phyloP scores from a whole-genome alignment of 2,113 vertebrate genomes.

The Bambusicola thoracicus region DNA sequence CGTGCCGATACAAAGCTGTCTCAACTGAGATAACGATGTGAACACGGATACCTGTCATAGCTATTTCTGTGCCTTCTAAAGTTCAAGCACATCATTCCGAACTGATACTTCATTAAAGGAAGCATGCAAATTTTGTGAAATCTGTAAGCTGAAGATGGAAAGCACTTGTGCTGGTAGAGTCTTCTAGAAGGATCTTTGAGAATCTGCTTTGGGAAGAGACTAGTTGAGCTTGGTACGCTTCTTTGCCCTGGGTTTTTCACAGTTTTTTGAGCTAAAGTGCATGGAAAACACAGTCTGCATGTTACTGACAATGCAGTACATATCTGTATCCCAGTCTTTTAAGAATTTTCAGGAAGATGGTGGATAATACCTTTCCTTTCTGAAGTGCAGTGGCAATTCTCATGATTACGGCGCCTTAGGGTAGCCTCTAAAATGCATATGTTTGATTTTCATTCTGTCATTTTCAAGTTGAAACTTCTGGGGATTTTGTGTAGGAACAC shows the following conservation, averaged over 20 bases:
- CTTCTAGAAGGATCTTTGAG: background rate
- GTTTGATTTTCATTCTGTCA: background rate
- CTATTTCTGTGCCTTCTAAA: constrained; percentile 18
- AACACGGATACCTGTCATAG: constrained; percentile 28
- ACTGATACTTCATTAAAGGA: background rate
- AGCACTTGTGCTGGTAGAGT: background rate
- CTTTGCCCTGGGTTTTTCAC: background rate
- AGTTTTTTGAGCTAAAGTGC: background rate
- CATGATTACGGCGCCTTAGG: background rate
- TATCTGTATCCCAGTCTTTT: background rate
- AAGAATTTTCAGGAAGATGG: background rate
- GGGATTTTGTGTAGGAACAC: background rate
- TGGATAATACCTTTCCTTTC: background rate
- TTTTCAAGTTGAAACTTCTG: background rate
- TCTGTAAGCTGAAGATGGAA: background rate
- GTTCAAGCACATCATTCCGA: background rate
- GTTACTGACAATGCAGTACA: background rate
- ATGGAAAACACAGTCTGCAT: background rate
- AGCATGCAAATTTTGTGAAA: background rate
- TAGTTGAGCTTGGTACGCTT: background rate
- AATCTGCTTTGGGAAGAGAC: background rate
- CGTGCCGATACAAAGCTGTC: constrained; percentile 11
- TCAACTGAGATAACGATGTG: background rate
- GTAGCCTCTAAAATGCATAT: background rate
- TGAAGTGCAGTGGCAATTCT: background rate